phyloP scores from a whole-genome alignment of 2,797 vertebrate genomes.

The Austrolebias charrua region DNA sequence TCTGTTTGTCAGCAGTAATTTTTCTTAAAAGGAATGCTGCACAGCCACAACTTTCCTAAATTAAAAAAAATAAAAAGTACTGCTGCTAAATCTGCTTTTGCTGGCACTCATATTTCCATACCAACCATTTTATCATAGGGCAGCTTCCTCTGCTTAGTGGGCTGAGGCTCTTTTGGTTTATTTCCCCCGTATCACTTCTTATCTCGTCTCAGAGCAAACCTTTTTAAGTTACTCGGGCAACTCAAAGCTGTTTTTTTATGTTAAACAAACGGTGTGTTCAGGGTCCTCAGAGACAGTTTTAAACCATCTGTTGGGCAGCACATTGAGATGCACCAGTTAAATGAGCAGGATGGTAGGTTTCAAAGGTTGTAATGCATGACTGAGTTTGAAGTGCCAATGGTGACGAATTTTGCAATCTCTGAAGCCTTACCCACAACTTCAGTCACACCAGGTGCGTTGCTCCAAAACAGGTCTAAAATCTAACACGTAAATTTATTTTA shows the following conservation, averaged over 20 bases:
- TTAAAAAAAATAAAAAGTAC: slow-evolving; percentile 3
- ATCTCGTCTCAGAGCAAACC: slow-evolving; percentile 32
- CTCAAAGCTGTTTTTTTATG: not conserved
- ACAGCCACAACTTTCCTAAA: slow-evolving; percentile 16
- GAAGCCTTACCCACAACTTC: slow-evolving; percentile 16
- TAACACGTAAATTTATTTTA: too few species aligned
- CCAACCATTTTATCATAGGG: not conserved
- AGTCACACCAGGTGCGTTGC: slow-evolving; percentile 42
- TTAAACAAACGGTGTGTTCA: slow-evolving; percentile 2
- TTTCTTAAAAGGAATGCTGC: slow-evolving; percentile 33
- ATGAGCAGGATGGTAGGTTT: slow-evolving; percentile 14
- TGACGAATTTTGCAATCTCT: slow-evolving; percentile 28
- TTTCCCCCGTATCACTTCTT: slow-evolving; percentile 8
- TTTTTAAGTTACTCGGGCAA: slow-evolving; percentile 1
- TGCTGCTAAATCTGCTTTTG: not conserved
- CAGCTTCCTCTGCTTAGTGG: not conserved
- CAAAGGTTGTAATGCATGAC: slow-evolving; percentile 56
- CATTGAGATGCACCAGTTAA: slow-evolving; percentile 12
- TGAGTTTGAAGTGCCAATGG: not conserved
- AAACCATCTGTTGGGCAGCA: slow-evolving; percentile 4
- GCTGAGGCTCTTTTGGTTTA: not conserved
- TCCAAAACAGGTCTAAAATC: slow-evolving; percentile 25
- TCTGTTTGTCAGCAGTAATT: slow-evolving; percentile 49
- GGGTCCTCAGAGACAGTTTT: not conserved
- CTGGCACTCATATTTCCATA: not conserved